A percentile compares a stretch with the other conserved stretches of the same genome.
These are phyloP conservation scores for Catostylus mosaicus DNA, from an alignment of 30 jellyfish, hydroid and myxozoan species.

Conservation along the genomic window DNA sequence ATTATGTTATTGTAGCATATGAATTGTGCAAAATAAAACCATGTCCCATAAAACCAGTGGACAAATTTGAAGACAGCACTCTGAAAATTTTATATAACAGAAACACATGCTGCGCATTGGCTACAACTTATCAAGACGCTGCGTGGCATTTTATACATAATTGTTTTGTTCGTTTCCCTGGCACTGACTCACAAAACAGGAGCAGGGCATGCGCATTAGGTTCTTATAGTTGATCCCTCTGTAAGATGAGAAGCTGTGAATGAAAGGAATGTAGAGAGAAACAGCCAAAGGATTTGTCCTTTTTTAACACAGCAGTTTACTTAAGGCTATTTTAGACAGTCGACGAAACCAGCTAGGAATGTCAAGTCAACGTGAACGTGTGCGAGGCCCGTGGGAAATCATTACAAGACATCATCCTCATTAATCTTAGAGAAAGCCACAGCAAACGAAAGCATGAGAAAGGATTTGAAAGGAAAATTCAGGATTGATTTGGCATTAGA, in stretches of 20 bases:
- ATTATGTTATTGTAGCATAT: no score
- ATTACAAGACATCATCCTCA: slow-evolving; percentile 20
- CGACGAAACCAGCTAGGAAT: slow-evolving; percentile 20
- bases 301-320: slow-evolving; percentile 6
- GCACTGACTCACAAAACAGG: background rate
- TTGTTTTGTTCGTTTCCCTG: background rate
- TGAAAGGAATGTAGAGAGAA: slow-evolving; percentile 22
- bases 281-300: slow-evolving; percentile 17
- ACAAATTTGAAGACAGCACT: no score
- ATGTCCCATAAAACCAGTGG: no score
- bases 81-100: no score
- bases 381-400: slow-evolving; percentile 62
- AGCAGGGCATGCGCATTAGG: slow-evolving; percentile 1
- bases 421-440: slow-evolving; percentile 17
- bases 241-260: slow-evolving; percentile 3
- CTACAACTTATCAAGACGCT: background rate
- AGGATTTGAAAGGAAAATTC: slow-evolving; percentile 27
- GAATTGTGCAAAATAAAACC: no score
- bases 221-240: background rate
- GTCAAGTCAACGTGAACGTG: slow-evolving; percentile 39
- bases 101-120: no score
- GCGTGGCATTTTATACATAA: background rate
- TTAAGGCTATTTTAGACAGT: slow-evolving; percentile 32
- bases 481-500: slow-evolving; percentile 13
- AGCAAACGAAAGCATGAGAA: slow-evolving; percentile 1